Evolutionary conservation across 2,888 invertebrate genomes (phyloP).

Genomic region (Holacanthella duospinosa): DNA sequence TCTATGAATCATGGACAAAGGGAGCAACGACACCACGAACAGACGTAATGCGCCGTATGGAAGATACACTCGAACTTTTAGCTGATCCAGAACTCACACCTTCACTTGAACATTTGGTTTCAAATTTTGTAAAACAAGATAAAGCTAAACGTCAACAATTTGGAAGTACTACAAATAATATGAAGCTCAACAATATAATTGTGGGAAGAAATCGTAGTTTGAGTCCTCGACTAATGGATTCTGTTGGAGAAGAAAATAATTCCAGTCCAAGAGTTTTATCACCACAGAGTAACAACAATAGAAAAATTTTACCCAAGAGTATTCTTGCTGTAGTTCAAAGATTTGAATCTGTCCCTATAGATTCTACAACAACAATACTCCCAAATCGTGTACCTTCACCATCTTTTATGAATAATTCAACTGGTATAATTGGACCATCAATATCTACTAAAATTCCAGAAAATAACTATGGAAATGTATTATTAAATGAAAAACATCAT

Average conservation of each 20-base stretch:
- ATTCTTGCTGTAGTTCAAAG: conserved; percentile 37
- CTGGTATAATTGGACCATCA: not conserved
- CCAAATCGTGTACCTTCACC: not conserved
- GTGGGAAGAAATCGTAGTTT: conserved; percentile 7
- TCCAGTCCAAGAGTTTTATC: not conserved
- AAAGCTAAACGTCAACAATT: conserved; percentile 31
- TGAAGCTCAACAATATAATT: not conserved
- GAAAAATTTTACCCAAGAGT: conserved; percentile 35
- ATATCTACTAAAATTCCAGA: not conserved
- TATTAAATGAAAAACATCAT: not conserved
- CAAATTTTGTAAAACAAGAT: conserved; percentile 35
- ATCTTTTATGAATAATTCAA: not conserved
- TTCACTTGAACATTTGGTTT: conserved; percentile 35
- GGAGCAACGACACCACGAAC: conserved; percentile 12
- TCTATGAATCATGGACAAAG: conserved; percentile 37
- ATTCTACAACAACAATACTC: not conserved
- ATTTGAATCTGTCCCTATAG: conserved; percentile 23
- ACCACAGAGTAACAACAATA: not conserved
- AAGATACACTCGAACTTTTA: conserved; percentile 34
- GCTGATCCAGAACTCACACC: conserved; percentile 34
- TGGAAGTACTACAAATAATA: not conserved
- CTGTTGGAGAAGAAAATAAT: conserved; percentile 10
- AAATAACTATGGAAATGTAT: not conserved
- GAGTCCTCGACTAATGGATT: not conserved
- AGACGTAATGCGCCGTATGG: conserved; percentile 30